phyloP scores from a whole-genome alignment of 2,113 vertebrate genomes.

The Cettia cetti region DNA sequence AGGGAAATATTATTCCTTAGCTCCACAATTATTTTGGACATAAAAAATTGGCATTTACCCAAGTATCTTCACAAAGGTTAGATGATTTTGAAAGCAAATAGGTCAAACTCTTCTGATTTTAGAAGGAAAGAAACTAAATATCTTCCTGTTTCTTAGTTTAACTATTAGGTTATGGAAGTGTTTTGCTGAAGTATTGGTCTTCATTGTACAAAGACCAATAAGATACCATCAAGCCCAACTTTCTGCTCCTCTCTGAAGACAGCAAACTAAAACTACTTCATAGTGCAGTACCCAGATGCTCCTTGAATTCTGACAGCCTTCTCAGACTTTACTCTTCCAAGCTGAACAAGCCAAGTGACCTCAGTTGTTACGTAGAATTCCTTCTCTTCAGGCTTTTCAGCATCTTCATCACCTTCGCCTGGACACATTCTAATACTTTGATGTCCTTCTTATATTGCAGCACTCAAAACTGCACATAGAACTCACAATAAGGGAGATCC shows the following conservation, averaged over 20 bases:
- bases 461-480: background rate
- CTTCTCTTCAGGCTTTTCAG: background rate
- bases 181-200: background rate
- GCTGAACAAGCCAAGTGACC: background rate
- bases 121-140: background rate
- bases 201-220: background rate
- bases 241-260: background rate
- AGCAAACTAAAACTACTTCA: background rate
- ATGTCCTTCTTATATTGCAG: background rate
- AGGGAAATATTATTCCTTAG: background rate
- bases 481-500: rapidly evolving
- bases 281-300: rapidly evolving
- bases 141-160: background rate
- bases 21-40: background rate
- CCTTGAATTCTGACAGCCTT: background rate
- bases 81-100: background rate
- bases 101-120: background rate
- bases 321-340: background rate
- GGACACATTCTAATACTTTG: too few relatives aligned
- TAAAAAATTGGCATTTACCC: background rate
- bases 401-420: rapidly evolving
- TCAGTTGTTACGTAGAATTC: background rate
- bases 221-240: background rate
- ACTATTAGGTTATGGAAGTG: rapidly evolving
- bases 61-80: background rate